phyloP scores from a whole-genome alignment of 2,113 vertebrate species.

The Scalopus aquaticus region DNA sequence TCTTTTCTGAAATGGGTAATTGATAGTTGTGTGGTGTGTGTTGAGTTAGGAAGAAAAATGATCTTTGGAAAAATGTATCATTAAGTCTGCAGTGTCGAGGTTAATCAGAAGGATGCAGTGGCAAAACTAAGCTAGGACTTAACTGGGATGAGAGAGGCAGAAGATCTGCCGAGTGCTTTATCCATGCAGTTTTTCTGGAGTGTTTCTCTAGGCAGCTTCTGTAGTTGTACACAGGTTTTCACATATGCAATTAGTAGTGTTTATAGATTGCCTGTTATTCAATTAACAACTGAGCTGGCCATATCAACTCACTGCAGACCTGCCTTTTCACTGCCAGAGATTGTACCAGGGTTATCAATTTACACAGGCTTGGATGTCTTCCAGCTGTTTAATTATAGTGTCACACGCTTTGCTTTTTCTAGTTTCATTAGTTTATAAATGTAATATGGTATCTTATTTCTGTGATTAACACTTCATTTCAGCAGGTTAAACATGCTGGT shows the following conservation, averaged over 20 bases:
- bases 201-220: constrained; percentile 67
- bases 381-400: constrained; percentile 90
- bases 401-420: constrained; percentile 87
- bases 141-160: constrained; percentile 59
- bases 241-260: constrained; percentile 85
- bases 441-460: constrained; percentile 87
- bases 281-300: constrained; percentile 83
- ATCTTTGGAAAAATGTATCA: constrained; percentile 67
- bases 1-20: constrained; percentile 73
- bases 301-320: constrained; percentile 86
- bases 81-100: constrained; percentile 42
- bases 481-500: constrained; percentile 85
- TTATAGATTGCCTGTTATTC: constrained; percentile 88
- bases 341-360: constrained; percentile 88
- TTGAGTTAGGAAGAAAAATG: constrained; percentile 72
- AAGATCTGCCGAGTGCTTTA: constrained; percentile 38
- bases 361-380: constrained; percentile 88
- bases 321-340: constrained; percentile 88
- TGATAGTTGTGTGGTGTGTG: constrained; percentile 59
- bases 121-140: constrained; percentile 38
- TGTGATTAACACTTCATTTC: constrained; percentile 90
- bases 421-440: constrained; percentile 90
- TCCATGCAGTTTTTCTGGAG: constrained; percentile 45
- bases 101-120: background rate
- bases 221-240: constrained; percentile 80